Percentiles rank a stretch among this genome's conserved stretches.
phyloP scores from a whole-genome alignment of 1,140 invertebrate genomes.

The Manduca sexta region DNA sequence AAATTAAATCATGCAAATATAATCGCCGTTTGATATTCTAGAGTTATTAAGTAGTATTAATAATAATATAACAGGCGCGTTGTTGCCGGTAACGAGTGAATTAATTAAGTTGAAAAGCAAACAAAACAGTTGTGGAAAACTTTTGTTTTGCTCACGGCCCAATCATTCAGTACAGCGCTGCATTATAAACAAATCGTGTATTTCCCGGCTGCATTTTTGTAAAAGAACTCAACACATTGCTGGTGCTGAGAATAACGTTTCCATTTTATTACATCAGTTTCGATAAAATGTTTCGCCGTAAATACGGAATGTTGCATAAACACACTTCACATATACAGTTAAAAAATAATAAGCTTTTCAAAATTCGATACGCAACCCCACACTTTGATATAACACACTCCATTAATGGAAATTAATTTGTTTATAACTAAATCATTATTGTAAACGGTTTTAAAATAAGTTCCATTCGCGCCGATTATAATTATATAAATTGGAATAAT shows the following conservation, averaged over 20 bases:
- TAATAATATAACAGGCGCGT: slow-evolving; percentile 17
- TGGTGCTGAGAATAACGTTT: not conserved
- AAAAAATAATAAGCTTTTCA: too few species aligned
- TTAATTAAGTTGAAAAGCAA: slow-evolving; percentile 35
- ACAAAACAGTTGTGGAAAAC: slow-evolving; percentile 23
- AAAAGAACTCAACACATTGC: not conserved
- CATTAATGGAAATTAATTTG: too few species aligned
- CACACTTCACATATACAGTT: too few species aligned
- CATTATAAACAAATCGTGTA: slow-evolving; percentile 11
- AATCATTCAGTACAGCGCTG: slow-evolving; percentile 7
- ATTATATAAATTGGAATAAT: too few species aligned
- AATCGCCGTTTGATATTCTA: slow-evolving; percentile 15
- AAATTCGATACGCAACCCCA: too few species aligned
- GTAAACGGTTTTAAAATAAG: too few species aligned
- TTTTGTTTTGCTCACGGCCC: slow-evolving; percentile 14
- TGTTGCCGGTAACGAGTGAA: slow-evolving; percentile 28
- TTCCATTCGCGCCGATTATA: too few species aligned
- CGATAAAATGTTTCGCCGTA: too few species aligned
- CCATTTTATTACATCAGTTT: not conserved
- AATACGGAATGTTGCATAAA: too few species aligned
- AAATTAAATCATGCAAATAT: slow-evolving; percentile 17
- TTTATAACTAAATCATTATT: too few species aligned
- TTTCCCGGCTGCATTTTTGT: not conserved
- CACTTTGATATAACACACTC: too few species aligned
- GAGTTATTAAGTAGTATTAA: slow-evolving; percentile 17